Percentiles rank a stretch among this genome's conserved stretches.
Evolutionary conservation across 2,888 invertebrate species (phyloP).

Genomic region (Pecten maximus): DNA sequence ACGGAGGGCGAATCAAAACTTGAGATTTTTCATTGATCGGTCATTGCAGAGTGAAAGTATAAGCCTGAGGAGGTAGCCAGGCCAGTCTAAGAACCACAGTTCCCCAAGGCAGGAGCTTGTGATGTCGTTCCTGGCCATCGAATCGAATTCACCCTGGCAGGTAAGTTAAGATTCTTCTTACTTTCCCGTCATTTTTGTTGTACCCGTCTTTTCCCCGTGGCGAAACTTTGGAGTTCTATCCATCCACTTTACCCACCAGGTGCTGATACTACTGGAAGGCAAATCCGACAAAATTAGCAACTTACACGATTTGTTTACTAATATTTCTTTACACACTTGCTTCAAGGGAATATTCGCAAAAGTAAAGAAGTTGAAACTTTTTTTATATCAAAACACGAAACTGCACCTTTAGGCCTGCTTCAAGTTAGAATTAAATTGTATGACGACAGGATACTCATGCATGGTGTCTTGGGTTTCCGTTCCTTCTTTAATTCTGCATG

Average conservation of each 20-base stretch:
- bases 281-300: background rate
- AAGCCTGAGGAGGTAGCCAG: slow-evolving; percentile 29
- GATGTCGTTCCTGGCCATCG: slow-evolving; percentile 76
- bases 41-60: slow-evolving; percentile 47
- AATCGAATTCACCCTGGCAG: slow-evolving; percentile 76
- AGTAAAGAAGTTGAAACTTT: background rate
- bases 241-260: slow-evolving; percentile 13
- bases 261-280: background rate
- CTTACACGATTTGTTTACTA: slow-evolving; percentile 1
- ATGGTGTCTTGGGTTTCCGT: background rate
- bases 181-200: background rate
- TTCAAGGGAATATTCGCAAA: background rate
- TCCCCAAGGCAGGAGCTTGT: slow-evolving; percentile 46
- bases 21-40: slow-evolving; percentile 51
- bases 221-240: background rate
- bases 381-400: background rate
- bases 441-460: background rate
- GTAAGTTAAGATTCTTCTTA: slow-evolving; percentile 60
- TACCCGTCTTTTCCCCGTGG: slow-evolving; percentile 36
- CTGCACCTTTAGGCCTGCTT: background rate
- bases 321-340: slow-evolving; percentile 4
- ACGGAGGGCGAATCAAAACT: slow-evolving; percentile 25
- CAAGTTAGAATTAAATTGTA: background rate
- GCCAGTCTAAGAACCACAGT: slow-evolving; percentile 33
- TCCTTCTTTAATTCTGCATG: background rate